Evolutionary conservation across 2,888 invertebrate species (phyloP).

Genomic region (Nezara viridula): DNA sequence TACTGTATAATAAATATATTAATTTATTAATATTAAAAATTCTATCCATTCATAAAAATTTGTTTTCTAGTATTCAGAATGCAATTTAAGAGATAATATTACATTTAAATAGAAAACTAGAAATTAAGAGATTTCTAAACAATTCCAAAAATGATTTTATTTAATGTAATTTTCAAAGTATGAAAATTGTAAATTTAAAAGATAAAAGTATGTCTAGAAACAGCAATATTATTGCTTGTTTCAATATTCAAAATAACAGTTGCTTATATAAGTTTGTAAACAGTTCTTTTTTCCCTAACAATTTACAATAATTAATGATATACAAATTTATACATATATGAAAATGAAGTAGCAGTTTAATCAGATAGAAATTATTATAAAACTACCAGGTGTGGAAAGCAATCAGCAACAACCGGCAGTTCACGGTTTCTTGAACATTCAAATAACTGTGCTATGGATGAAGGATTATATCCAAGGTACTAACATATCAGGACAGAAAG

Average conservation of each 20-base stretch:
- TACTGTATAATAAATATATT: too few relatives aligned
- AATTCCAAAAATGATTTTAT: too few relatives aligned
- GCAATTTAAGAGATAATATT: too few relatives aligned
- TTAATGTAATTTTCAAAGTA: too few relatives aligned
- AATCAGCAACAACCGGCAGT: background rate
- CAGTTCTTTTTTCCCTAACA: background rate
- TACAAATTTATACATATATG: background rate
- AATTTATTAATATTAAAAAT: too few relatives aligned
- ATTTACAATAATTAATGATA: background rate
- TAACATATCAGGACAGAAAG: background rate
- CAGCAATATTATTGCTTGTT: too few relatives aligned
- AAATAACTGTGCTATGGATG: background rate
- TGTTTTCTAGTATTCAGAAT: too few relatives aligned
- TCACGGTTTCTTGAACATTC: slow-evolving; percentile 11
- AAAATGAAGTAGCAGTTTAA: background rate
- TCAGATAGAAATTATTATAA: slow-evolving; percentile 5
- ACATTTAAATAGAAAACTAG: too few relatives aligned
- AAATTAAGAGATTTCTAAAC: background rate
- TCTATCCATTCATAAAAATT: too few relatives aligned
- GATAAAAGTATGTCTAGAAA: too few relatives aligned
- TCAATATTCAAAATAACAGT: background rate
- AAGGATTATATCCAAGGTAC: background rate
- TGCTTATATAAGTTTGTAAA: background rate
- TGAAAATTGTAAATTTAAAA: too few relatives aligned
- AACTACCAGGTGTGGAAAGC: background rate